Percentiles rank a stretch among this genome's conserved stretches.
Conservation (phyloP, 2,888 invertebrate species). For the Nomada fabriciana region DNA sequence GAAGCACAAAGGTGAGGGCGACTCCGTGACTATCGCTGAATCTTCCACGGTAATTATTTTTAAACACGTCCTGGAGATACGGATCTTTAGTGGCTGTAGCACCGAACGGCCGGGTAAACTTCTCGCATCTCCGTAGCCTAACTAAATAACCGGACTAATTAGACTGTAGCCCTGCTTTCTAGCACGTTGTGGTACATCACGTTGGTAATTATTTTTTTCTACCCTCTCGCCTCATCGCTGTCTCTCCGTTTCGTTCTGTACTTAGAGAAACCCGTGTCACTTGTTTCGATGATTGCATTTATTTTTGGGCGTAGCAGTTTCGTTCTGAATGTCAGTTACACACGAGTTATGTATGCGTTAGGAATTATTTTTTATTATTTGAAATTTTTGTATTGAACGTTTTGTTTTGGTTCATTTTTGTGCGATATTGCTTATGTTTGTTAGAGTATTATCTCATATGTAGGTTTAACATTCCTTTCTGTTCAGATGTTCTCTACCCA, state of each 20-base stretch:
- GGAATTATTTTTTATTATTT: too few species aligned
- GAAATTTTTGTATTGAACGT: too few species aligned
- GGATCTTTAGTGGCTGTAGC: constrained; percentile 73
- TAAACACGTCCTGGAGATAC: constrained; percentile 84
- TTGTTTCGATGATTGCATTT: too few species aligned
- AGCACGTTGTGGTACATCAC: constrained; percentile 65
- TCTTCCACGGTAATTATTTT: constrained; percentile 84
- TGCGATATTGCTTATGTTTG: too few species aligned
- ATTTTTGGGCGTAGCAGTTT: too few species aligned
- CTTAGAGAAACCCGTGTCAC: not conserved
- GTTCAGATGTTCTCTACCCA: constrained; percentile 27
- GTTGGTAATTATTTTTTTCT: constrained; percentile 59
- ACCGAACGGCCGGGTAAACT: constrained; percentile 64
- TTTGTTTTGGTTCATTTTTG: too few species aligned
- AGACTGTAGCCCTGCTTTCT: constrained; percentile 68
- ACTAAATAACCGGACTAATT: constrained; percentile 82
- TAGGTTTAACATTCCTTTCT: constrained; percentile 4
- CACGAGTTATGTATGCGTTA: too few species aligned
- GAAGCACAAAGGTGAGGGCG: constrained; percentile 74
- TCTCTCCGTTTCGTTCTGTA: not conserved
- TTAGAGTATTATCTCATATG: not conserved
- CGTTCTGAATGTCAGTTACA: too few species aligned
- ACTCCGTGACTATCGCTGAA: constrained; percentile 84
- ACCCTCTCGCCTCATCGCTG: constrained; percentile 7
- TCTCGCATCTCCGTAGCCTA: constrained; percentile 65